These are phyloP conservation scores for Kuschelorhynchus macadamiae DNA, from an alignment of 2,888 invertebrate species.

Conservation along the genomic window DNA sequence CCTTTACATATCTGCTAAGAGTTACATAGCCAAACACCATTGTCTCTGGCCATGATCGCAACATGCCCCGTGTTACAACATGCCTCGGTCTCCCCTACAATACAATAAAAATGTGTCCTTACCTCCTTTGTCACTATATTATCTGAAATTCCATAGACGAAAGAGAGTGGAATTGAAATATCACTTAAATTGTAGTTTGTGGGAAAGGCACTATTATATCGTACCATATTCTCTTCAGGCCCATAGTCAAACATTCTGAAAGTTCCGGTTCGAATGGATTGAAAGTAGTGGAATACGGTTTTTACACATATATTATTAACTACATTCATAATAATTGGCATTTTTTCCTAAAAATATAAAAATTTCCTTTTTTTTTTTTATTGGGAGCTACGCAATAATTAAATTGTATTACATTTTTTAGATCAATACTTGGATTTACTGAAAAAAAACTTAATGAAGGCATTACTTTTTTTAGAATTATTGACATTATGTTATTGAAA, in stretches of 20 bases:
- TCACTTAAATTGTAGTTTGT: conserved; percentile 4
- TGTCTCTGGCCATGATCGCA: too few species aligned
- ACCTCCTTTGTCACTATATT: neutral
- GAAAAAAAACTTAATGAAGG: too few species aligned
- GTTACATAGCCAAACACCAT: too few species aligned
- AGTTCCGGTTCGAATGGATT: neutral
- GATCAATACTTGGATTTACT: too few species aligned
- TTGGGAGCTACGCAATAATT: too few species aligned
- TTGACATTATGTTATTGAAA: too few species aligned
- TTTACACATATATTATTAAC: neutral
- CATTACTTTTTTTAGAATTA: too few species aligned
- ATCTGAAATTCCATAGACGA: neutral
- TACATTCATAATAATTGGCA: neutral
- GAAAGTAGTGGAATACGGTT: neutral
- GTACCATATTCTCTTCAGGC: neutral
- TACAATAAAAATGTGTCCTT: neutral
- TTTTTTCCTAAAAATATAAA: conserved; percentile 8
- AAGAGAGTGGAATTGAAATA: conserved; percentile 3
- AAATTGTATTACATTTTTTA: too few species aligned
- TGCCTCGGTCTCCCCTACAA: too few species aligned
- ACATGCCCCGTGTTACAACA: too few species aligned
- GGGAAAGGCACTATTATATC: conserved; percentile 2
- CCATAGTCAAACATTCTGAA: conserved; percentile 24
- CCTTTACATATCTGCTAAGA: too few species aligned
- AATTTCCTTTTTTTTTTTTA: neutral